Percentiles rank a stretch among this genome's conserved stretches.
phyloP scores from a whole-genome alignment of 2,888 invertebrate genomes.

The Euphydryas editha region DNA sequence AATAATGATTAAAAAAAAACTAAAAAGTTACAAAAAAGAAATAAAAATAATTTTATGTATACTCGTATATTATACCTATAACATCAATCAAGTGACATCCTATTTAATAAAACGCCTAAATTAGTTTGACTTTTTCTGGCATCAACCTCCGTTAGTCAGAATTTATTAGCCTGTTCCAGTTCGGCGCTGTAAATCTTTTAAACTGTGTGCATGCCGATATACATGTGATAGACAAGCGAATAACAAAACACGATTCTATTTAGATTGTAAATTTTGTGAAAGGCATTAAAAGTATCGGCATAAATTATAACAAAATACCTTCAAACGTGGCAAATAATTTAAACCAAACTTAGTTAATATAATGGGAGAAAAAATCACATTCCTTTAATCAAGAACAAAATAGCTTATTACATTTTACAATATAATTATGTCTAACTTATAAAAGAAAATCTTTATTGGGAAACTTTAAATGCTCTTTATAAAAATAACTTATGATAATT shows the following conservation, averaged over 20 bases:
- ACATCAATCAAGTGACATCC: neutral
- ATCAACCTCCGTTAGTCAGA: slow-evolving; percentile 37
- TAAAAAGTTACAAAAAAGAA: neutral
- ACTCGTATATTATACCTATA: neutral
- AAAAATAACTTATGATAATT: too few relatives aligned
- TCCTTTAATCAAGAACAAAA: too few relatives aligned
- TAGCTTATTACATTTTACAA: too few relatives aligned
- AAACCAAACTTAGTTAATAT: neutral
- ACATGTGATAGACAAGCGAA: slow-evolving; percentile 43
- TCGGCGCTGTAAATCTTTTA: slow-evolving; percentile 45
- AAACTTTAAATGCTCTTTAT: too few relatives aligned
- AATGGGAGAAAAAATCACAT: too few relatives aligned
- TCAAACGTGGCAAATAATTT: neutral
- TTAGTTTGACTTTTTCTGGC: slow-evolving; percentile 39
- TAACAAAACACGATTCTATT: slow-evolving; percentile 39
- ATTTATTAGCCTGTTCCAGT: slow-evolving; percentile 47
- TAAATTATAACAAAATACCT: neutral
- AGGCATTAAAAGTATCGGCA: neutral
- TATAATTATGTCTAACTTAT: too few relatives aligned
- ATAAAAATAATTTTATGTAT: neutral
- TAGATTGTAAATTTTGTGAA: slow-evolving; percentile 33
- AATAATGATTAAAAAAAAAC: too few relatives aligned
- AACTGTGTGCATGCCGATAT: slow-evolving; percentile 42
- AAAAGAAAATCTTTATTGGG: too few relatives aligned
- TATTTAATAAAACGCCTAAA: slow-evolving; percentile 20